A percentile compares a stretch with the other conserved stretches of the same genome.
Evolutionary conservation across 2,113 vertebrate species (phyloP).

Genomic region (Oncorhynchus clarkii): DNA sequence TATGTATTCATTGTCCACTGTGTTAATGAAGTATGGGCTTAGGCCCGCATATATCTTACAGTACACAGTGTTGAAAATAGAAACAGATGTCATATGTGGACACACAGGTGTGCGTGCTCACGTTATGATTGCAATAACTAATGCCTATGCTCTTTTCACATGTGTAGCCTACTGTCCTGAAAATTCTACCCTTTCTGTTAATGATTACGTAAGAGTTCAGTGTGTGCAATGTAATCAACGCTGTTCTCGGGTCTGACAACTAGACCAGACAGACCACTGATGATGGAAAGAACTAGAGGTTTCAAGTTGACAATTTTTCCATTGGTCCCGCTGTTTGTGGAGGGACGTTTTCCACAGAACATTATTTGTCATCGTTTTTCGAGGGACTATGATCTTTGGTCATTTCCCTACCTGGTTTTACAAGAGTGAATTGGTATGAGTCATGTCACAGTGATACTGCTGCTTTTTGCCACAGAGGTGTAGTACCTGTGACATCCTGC

Average conservation of each 20-base stretch:
- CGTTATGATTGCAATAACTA: neutral
- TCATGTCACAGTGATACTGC: neutral
- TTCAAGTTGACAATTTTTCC: neutral
- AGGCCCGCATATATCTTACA: neutral
- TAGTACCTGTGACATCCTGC: constrained; percentile 17
- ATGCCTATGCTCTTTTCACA: neutral
- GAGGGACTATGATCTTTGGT: constrained; percentile 35
- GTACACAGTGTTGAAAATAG: neutral
- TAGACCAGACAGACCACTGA: neutral
- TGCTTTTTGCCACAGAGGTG: neutral
- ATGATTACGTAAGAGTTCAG: neutral
- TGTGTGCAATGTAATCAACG: neutral
- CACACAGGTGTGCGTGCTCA: neutral
- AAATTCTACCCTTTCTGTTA: neutral
- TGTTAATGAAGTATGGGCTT: neutral
- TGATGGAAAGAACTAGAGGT: neutral
- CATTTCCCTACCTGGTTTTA: constrained; percentile 27
- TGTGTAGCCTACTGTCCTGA: too few species aligned
- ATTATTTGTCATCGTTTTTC: neutral
- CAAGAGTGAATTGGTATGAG: neutral
- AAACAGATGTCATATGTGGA: neutral
- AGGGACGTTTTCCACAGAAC: neutral
- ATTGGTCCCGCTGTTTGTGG: neutral
- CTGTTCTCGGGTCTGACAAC: neutral
- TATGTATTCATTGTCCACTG: neutral